Conservation (phyloP, 2,888 invertebrate species). For the Stenurella melanura region DNA sequence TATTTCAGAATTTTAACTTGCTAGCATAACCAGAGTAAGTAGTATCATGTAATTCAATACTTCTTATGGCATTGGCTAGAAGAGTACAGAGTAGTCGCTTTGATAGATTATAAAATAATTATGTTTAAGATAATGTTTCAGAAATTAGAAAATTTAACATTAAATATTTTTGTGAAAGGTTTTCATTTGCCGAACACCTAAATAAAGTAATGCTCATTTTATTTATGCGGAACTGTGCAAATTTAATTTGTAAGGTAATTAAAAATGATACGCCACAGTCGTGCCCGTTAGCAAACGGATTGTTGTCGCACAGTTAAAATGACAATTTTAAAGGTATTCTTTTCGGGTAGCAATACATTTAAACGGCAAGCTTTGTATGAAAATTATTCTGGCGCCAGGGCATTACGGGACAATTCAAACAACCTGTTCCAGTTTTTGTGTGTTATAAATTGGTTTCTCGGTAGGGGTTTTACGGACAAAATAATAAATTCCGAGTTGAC, state of each 20-base stretch:
- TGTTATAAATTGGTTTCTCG: conserved; percentile 43
- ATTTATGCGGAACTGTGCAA: background rate
- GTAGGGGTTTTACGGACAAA: conserved; percentile 43
- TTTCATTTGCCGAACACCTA: too few relatives aligned
- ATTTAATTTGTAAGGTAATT: background rate
- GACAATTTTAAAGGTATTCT: conserved; percentile 23
- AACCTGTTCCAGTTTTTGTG: conserved; percentile 52
- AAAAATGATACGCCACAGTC: conserved; percentile 7
- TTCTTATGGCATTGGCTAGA: too few relatives aligned
- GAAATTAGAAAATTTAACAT: too few relatives aligned
- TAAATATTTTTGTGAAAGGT: too few relatives aligned
- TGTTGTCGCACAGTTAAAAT: conserved; percentile 14
- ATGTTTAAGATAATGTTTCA: too few relatives aligned
- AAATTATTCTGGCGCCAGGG: conserved; percentile 52
- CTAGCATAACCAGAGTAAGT: too few relatives aligned
- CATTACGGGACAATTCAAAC: conserved; percentile 49
- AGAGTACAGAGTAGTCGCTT: too few relatives aligned
- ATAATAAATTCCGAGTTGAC: conserved; percentile 44
- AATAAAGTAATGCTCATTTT: too few relatives aligned
- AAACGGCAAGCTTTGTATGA: conserved; percentile 38
- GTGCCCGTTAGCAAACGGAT: conserved; percentile 1
- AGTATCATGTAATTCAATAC: too few relatives aligned
- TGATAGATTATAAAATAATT: too few relatives aligned
- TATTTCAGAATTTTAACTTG: too few relatives aligned
- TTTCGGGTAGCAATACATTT: conserved; percentile 25